Evolutionary conservation across 2,113 vertebrate species (phyloP).

Genomic region (Mesembrinibis cayennensis): DNA sequence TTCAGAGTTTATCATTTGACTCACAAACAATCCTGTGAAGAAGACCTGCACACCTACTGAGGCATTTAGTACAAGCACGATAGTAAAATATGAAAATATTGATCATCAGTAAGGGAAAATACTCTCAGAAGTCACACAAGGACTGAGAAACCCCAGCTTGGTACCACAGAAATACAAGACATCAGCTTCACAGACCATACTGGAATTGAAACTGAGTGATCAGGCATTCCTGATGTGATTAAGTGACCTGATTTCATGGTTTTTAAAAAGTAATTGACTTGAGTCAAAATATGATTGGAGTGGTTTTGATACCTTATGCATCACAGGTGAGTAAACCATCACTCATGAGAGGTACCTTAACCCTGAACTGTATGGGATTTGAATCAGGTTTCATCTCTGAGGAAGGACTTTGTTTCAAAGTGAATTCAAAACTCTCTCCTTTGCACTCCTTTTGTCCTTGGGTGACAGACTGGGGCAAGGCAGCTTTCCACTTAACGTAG

Average conservation of each 20-base stretch:
- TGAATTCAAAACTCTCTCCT: not conserved
- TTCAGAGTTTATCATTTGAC: not conserved
- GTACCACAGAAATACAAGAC: not conserved
- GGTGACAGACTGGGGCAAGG: not conserved
- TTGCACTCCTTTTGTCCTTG: not conserved
- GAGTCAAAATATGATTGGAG: slow-evolving; percentile 8
- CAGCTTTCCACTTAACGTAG: not conserved
- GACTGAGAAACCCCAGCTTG: not conserved
- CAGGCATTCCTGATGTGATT: slow-evolving; percentile 58
- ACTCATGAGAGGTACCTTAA: not conserved
- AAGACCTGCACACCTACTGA: not conserved
- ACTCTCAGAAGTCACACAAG: slow-evolving; percentile 13
- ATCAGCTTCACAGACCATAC: slow-evolving; percentile 14
- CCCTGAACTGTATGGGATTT: not conserved
- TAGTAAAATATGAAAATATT: slow-evolving; percentile 42
- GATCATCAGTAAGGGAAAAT: slow-evolving; percentile 10
- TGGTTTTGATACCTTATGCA: not conserved
- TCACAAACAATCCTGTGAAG: not conserved
- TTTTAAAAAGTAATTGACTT: slow-evolving; percentile 38
- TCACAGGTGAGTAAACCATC: slow-evolving; percentile 1
- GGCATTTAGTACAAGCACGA: not conserved
- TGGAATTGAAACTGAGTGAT: slow-evolving; percentile 29
- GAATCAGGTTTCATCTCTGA: not conserved
- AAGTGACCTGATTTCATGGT: slow-evolving; percentile 28
- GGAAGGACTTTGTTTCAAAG: not conserved